Base-by-base conservation (phyloP, 1,140 invertebrate genomes). In the Whitmania pigra region DNA sequence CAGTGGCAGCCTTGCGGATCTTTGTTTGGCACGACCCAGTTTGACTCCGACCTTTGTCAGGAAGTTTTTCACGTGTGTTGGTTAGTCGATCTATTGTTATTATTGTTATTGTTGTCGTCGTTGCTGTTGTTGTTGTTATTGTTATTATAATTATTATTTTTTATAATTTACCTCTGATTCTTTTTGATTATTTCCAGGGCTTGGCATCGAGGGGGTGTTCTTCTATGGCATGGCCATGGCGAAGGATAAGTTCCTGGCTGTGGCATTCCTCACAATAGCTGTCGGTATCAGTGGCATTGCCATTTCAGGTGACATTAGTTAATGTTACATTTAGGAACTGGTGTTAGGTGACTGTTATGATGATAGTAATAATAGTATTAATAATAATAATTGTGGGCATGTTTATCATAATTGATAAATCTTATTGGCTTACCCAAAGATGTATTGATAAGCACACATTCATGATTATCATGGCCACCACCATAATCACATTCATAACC, bases 1-100 rank as follows among this genome's bases (percentile, higher is more conserved):
- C 25, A 79, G 79, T 74, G 80, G 79, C 3, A 74, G 75, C 60
- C 74, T 80, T 11, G 80, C 79, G 0, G 80, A 81, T 69, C 74
- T 36, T 53, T 63, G 80, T 2, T 72, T 80, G 0, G 67, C 72
- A 13, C 71, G 73, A 29, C 71, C 69, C 2, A 71, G 63, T 11
- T 63, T 77, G 15, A 75, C 75, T 22, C 75, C 75, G 20, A 79
- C 77, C 15, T 66, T 73, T 54, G 77, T 79, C n/a, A 72, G 80
- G 54, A 80, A 80, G 69, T 66, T 80, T 0, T 76, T 81, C 18
- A 80, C 78, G 0, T 67, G 75, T 20, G 55, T 76, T 53, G 77
- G 76, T 79, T 75, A 72, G 74, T 74, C 29, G 25, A 36, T 29
- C 0, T 49, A 49, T 17, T 15, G 2, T 11, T 7, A 49, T 49